phyloP scores from a whole-genome alignment of 1,140 invertebrate genomes.

The Homarus americanus region DNA sequence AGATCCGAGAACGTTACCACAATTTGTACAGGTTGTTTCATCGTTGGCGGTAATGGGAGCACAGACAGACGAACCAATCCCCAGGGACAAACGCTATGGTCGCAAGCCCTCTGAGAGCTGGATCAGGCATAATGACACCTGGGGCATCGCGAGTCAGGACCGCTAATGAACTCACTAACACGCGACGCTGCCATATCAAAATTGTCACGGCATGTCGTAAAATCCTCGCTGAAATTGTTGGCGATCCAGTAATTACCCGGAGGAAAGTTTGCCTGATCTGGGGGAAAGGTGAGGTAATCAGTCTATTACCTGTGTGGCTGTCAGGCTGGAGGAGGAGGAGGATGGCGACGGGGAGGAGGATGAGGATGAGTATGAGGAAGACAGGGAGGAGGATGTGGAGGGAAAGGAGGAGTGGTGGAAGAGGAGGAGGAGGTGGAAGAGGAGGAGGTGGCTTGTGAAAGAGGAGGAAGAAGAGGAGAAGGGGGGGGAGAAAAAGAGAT shows the following conservation, averaged over 20 bases:
- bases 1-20: too few species aligned
- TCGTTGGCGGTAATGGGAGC: too few species aligned
- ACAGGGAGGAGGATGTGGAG: background rate
- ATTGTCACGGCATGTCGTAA: background rate
- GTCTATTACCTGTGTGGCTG: background rate
- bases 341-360: background rate
- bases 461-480: background rate
- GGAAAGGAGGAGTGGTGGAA: background rate
- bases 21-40: too few species aligned
- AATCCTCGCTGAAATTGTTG: background rate
- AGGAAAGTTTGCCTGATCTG: background rate
- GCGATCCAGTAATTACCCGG: background rate
- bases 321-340: background rate
- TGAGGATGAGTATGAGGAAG: background rate
- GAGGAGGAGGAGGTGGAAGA: too few species aligned
- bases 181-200: background rate
- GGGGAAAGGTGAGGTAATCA: background rate
- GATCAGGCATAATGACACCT: too few species aligned
- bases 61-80: too few species aligned
- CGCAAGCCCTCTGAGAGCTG: too few species aligned
- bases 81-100: too few species aligned
- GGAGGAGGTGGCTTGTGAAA: too few species aligned
- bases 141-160: background rate
- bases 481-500: background rate
- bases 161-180: background rate